phyloP scores from a whole-genome alignment of 2,113 vertebrate genomes.

The Himantopus leucocephalus region DNA sequence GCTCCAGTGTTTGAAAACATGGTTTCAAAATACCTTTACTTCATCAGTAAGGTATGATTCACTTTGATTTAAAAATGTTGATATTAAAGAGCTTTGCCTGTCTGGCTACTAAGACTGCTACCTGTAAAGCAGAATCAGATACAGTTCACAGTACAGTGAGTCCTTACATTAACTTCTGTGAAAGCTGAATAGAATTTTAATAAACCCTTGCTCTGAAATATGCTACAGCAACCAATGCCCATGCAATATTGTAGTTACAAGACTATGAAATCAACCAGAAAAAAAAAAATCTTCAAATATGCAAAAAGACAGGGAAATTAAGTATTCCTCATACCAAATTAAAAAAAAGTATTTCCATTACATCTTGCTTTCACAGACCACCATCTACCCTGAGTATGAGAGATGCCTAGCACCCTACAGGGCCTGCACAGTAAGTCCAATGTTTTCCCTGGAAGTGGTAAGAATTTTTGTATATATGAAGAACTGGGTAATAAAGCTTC shows the following conservation, averaged over 20 bases:
- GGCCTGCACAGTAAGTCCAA: not conserved
- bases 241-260: not conserved
- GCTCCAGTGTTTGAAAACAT: not conserved
- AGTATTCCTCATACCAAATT: not conserved
- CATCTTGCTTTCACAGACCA: slow-evolving; percentile 6
- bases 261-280: not conserved
- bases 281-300: not conserved
- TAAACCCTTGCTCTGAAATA: not conserved
- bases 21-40: not conserved
- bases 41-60: not conserved
- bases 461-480: not conserved
- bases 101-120: not conserved
- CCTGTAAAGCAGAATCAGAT: not conserved
- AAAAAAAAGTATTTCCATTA: not conserved
- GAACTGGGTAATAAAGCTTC: not conserved
- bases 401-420: not conserved
- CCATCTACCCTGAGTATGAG: accelerated
- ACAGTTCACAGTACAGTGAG: not conserved
- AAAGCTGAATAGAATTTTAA: not conserved
- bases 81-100: not conserved
- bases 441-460: not conserved
- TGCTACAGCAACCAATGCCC: not conserved
- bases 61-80: not conserved
- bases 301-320: not conserved
- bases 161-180: not conserved